Evolutionary conservation across 2,113 vertebrate species (phyloP), one percentile per base, ranked within the genome.

Genomic region (Ptilonorhynchus violaceus): DNA sequence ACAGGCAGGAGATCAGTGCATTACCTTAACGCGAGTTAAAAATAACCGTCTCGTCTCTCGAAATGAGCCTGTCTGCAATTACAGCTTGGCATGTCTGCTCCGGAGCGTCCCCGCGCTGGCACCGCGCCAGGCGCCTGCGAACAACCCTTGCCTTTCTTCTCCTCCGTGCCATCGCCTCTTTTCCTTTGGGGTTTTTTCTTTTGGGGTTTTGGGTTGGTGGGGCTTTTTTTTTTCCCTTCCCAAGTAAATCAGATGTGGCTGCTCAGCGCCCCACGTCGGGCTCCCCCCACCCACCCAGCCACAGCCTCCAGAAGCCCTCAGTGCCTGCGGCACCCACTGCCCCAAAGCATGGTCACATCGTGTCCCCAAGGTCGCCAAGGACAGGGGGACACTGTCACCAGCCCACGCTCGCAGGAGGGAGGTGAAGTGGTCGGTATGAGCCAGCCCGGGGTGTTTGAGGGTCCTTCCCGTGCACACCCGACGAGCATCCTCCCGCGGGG

Each of bases 1-100:
- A 60, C 79, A 96, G 92, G 95, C 96, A 88, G 92, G 84, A 93
- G 96, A 95, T 95, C 97, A 83, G 96, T 95, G 97, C 97, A 97
- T 98, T 98, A 97, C 98, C 98, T 98, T 98, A 97, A 95, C 92
- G 24, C 35, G 60, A 98, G 98, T 98, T 97, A 98, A 98, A 98
- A 98, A 98, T 98, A 98, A 97, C 97, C 66, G 96, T 97, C 98
- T 98, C 96, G 97, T 97, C 97, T 97, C 97, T 96, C 79, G 94
- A 96, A 98, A 98, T 64, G 97, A 98, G 98, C 96, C 98, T 98
- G 98, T 98, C 98, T 98, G 98, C 98, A 98, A 98, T 97, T 98
- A 98, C 96, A 96, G 98, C 98, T 95, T 98, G 97, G 98, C 98
- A 98, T 96, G 97, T 96, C 97, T 97, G 98, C 97, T 91, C 97